These are phyloP conservation scores for Gymnothorax reevesii DNA, from an alignment of 2,797 vertebrate species.

Conservation along the genomic window DNA sequence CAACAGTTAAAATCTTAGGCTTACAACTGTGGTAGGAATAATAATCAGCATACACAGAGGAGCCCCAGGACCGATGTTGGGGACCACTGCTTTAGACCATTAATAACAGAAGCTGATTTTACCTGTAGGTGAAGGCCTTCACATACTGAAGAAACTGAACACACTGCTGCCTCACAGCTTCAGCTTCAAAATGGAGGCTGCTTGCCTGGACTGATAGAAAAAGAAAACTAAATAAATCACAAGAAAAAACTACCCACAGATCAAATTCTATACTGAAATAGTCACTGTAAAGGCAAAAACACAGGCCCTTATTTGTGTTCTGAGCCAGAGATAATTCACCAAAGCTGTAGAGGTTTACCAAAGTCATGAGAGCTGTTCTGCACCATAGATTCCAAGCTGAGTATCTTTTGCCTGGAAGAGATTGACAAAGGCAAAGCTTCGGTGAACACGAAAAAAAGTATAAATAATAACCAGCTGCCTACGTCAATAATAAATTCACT, in stretches of 20 bases:
- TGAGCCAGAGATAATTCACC: neutral
- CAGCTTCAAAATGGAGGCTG: constrained; percentile 85
- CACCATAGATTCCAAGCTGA: constrained; percentile 81
- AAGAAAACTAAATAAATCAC: neutral
- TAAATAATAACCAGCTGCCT: neutral
- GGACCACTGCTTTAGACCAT: neutral
- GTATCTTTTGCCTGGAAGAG: constrained; percentile 80
- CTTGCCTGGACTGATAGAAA: constrained; percentile 79
- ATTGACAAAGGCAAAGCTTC: constrained; percentile 26
- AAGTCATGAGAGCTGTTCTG: constrained; percentile 84
- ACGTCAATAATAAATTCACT: neutral
- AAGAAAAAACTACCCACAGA: neutral
- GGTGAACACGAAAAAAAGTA: neutral
- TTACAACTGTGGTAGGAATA: too few species aligned
- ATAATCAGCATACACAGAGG: too few species aligned
- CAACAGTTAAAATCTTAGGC: too few species aligned
- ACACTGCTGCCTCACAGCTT: constrained; percentile 83
- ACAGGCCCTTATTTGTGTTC: neutral
- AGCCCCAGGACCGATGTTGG: too few species aligned
- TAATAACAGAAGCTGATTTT: constrained; percentile 40
- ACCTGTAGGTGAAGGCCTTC: constrained; percentile 95
- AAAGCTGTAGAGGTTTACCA: constrained; percentile 76
- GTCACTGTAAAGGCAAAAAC: neutral
- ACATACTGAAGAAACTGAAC: constrained; percentile 88
- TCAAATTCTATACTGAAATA: neutral